These are phyloP conservation scores for Papilio polyxenes DNA, from an alignment of 1,140 invertebrate genomes.

Conservation along the genomic window DNA sequence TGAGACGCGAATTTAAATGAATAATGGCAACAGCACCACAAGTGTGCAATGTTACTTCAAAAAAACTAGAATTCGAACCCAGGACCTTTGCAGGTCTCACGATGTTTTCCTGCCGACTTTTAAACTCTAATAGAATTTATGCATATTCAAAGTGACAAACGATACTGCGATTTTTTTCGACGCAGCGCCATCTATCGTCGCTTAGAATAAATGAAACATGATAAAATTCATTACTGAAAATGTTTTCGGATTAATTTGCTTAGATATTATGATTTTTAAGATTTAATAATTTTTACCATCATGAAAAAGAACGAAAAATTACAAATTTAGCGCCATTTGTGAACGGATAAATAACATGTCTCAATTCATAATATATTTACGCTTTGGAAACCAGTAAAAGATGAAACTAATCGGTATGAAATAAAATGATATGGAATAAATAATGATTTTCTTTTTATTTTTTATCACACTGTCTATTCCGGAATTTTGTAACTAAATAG, in stretches of 20 bases:
- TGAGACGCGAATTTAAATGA: background rate
- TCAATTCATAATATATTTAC: too few species aligned
- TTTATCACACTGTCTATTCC: too few species aligned
- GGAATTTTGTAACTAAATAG: too few species aligned
- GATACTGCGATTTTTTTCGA: background rate
- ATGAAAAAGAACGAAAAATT: too few species aligned
- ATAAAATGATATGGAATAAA: too few species aligned
- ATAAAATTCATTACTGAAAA: background rate
- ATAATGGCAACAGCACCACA: background rate
- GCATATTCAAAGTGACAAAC: background rate
- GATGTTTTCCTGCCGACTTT: background rate
- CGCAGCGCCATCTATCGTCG: conserved; percentile 8
- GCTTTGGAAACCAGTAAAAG: too few species aligned
- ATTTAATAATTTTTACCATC: background rate
- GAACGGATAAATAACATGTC: too few species aligned
- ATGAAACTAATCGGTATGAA: too few species aligned
- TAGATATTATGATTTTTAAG: background rate
- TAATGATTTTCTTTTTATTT: too few species aligned
- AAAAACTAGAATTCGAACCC: conserved; percentile 21
- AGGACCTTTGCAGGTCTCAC: conserved; percentile 5
- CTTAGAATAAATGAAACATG: background rate
- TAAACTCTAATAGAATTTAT: background rate
- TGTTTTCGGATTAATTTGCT: background rate
- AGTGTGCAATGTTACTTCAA: background rate
- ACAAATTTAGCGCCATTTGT: too few species aligned